Base-by-base conservation (phyloP, 1,140 invertebrate genomes). In the Drosophila azteca region DNA sequence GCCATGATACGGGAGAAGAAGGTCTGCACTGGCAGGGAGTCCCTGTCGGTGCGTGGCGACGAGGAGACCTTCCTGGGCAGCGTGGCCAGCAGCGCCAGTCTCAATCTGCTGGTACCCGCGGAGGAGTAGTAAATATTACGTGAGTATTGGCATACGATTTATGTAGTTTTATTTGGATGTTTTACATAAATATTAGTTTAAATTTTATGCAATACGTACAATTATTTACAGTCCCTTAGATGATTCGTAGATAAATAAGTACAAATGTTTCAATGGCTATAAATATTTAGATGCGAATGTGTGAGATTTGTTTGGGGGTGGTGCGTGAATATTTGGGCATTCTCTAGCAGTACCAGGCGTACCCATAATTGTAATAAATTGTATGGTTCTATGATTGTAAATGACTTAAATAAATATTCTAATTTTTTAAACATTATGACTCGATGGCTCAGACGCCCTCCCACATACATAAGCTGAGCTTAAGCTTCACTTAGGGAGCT, bases 1-100 rank as follows among this genome's bases (percentile, higher is more conserved):
- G 93, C 94, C 1, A 97, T 98, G 96, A 94, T 97, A 79, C 94
- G 95, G 65, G 96, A 96, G 80, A 95, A 94, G 73, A 95, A 93
- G 66, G 80, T 92, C 11, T 65, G 60, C 22, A 90, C 93, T 22
- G 75, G 93, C 1, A 90, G 92, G 1, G 92, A 94, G 20, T 87
- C 91, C 1, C 90, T 96, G 1, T 96, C 95, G 0, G 94, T 96
- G 50, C 92, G 95, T 62, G 95, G 95, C 7, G 95, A 95, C 50
- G 95, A 96, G 89, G 95, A 96, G 80, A 94, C 92, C 50, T 95
- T 94, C 89, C 90, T 95, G 64, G 95, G 95, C 69, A 94, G 94
- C 13, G 59, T 93, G 11, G 91, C 92, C 53, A 82, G 90, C 15
- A 93, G 93, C 72, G 93, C 93, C n/a, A 95, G 94, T 93, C 92